A percentile compares a stretch with the other conserved stretches of the same genome.
These are phyloP conservation scores for Thaumetopoea pityocampa DNA, from an alignment of 1,140 invertebrate species.

Conservation along the genomic window DNA sequence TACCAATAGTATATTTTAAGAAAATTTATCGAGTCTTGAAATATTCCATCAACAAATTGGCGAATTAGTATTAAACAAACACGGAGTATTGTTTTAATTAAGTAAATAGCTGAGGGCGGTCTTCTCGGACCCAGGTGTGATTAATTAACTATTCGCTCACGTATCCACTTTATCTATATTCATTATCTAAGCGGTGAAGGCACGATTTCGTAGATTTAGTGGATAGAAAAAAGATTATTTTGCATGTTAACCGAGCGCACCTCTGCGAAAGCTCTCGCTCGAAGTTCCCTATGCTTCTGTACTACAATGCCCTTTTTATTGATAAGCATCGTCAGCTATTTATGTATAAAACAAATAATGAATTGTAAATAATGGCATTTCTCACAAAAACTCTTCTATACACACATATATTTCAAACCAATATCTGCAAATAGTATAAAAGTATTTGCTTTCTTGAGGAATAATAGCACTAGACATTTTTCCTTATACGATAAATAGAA, in stretches of 20 bases:
- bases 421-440: too few relatives aligned
- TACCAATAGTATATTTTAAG: too few relatives aligned
- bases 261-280: slow-evolving; percentile 5
- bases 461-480: too few relatives aligned
- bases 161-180: slow-evolving; percentile 46
- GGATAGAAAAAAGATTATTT: slow-evolving; percentile 49
- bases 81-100: slow-evolving; percentile 26
- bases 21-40: too few relatives aligned
- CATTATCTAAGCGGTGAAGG: slow-evolving; percentile 58
- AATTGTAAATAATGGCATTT: too few relatives aligned
- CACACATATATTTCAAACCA: too few relatives aligned
- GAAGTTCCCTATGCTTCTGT: slow-evolving; percentile 2
- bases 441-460: too few relatives aligned
- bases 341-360: too few relatives aligned
- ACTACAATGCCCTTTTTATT: not conserved
- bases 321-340: too few relatives aligned
- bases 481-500: too few relatives aligned
- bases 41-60: slow-evolving; percentile 19
- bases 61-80: slow-evolving; percentile 18
- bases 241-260: slow-evolving; percentile 42
- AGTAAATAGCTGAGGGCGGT: slow-evolving; percentile 17
- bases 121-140: slow-evolving; percentile 35
- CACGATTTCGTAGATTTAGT: slow-evolving; percentile 62
- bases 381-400: too few relatives aligned
- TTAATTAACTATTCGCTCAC: slow-evolving; percentile 57